A percentile compares a stretch with the other conserved stretches of the same genome.
phyloP scores from a whole-genome alignment of 2,888 invertebrate genomes.

The Papilio protenor region DNA sequence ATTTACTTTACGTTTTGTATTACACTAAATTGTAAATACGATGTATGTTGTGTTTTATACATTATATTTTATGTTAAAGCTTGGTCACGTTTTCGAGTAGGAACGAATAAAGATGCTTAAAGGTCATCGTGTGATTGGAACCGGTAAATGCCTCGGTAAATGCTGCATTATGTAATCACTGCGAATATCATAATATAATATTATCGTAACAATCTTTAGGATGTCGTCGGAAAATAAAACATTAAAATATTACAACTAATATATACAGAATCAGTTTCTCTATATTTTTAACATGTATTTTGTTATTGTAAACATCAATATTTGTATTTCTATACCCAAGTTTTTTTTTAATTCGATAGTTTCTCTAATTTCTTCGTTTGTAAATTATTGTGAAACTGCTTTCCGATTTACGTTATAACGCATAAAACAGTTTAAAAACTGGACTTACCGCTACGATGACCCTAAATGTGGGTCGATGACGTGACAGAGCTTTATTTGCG shows the following conservation, averaged over 20 bases:
- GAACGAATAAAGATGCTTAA: constrained; percentile 57
- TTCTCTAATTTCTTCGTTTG: neutral
- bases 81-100: constrained; percentile 65
- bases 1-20: constrained; percentile 30
- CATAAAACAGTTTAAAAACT: constrained; percentile 22
- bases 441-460: constrained; percentile 25
- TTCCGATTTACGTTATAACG: neutral
- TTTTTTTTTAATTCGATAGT: too few species aligned
- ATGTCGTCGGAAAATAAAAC: neutral
- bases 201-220: neutral
- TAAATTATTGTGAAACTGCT: neutral
- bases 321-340: too few species aligned
- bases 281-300: too few species aligned
- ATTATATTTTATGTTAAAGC: constrained; percentile 52
- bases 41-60: constrained; percentile 53
- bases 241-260: neutral
- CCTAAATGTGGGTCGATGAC: constrained; percentile 26
- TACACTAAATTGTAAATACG: constrained; percentile 57
- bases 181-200: neutral
- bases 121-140: constrained; percentile 75
- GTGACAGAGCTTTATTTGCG: constrained; percentile 21
- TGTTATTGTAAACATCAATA: too few species aligned
- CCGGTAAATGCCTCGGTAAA: constrained; percentile 68
- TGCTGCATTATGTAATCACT: constrained; percentile 48
- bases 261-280: too few species aligned